phyloP scores from a whole-genome alignment of 2,113 vertebrate genomes.

The Phalacrocorax aristotelis region DNA sequence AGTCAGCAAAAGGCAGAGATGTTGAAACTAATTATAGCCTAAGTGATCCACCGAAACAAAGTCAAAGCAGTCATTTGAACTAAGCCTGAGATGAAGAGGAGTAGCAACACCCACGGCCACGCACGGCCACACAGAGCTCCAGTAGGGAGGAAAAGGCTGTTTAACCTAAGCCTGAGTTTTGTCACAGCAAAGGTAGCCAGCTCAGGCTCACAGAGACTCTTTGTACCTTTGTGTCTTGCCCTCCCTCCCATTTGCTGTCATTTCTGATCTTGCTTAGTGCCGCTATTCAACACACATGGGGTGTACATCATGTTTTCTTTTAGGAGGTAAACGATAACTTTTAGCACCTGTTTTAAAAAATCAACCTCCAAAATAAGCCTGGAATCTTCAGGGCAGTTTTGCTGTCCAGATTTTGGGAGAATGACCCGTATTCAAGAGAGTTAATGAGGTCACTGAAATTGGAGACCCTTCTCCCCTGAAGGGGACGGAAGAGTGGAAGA shows the following conservation, averaged over 20 bases:
- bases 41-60: background rate
- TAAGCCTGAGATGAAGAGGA: background rate
- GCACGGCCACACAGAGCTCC: fast-evolving
- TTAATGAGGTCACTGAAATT: background rate
- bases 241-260: background rate
- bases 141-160: background rate
- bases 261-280: background rate
- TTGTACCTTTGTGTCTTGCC: background rate
- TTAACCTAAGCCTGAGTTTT: background rate
- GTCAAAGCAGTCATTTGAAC: background rate
- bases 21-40: background rate
- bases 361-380: background rate
- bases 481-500: background rate
- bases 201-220: background rate
- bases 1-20: background rate
- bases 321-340: no score
- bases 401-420: background rate
- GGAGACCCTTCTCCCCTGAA: background rate
- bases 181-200: background rate
- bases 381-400: background rate
- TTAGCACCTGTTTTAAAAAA: background rate
- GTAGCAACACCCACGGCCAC: background rate
- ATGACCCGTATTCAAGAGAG: background rate
- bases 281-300: fast-evolving
- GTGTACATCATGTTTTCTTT: fast-evolving